phyloP scores from a whole-genome alignment of 2,797 vertebrate genomes.

The Naso thynnoides region DNA sequence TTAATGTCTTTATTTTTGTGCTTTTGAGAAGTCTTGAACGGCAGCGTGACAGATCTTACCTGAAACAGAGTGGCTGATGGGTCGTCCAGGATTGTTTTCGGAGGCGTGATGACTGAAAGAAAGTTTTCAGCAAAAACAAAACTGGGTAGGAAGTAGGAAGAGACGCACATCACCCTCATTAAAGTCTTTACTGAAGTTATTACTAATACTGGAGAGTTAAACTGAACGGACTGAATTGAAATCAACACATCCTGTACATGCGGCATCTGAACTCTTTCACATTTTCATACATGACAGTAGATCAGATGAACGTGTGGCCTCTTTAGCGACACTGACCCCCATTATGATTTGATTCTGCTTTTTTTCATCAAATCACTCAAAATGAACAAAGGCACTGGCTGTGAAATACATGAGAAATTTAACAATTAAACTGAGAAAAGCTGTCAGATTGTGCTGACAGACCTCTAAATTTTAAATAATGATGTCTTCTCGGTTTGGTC shows the following conservation, averaged over 20 bases:
- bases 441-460: background rate
- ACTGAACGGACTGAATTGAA: background rate
- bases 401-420: background rate
- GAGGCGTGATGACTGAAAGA: slow-evolving; percentile 83
- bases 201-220: background rate
- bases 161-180: background rate
- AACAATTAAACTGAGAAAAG: background rate
- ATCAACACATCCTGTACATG: background rate
- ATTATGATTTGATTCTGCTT: background rate
- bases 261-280: too few relatives aligned
- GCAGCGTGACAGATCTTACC: slow-evolving; percentile 64
- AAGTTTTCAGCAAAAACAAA: slow-evolving; percentile 4
- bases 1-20: slow-evolving; percentile 11
- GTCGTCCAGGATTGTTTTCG: slow-evolving; percentile 82
- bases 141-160: background rate
- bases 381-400: background rate
- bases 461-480: fast-evolving
- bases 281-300: too few relatives aligned
- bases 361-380: background rate
- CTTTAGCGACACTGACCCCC: background rate
- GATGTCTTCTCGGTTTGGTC: too few relatives aligned
- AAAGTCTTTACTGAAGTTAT: background rate
- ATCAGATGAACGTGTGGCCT: background rate
- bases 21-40: background rate
- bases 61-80: slow-evolving; percentile 81